Base-by-base conservation (phyloP, 2,797 vertebrate species). In the Molossus alvarezi region DNA sequence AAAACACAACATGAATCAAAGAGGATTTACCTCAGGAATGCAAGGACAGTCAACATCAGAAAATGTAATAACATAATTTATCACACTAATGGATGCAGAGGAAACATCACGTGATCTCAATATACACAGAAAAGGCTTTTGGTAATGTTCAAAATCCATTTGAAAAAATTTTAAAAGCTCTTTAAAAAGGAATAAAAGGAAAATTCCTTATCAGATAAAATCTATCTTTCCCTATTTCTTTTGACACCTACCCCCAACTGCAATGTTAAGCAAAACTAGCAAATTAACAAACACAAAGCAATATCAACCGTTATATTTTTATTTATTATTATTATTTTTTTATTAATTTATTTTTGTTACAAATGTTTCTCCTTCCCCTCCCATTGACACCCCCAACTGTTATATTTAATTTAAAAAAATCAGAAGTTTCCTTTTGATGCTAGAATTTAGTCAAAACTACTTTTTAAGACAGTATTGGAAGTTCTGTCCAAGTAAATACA, bases 11-110 rank as follows among this genome's bases (percentile, higher is more conserved):
- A n/a, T 84, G 55, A 80, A 82, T 67, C n/a, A 53, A 82, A 95
- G 37, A 86, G 13, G 9, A 87, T 83, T 93, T 87, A 75, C 89
- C 27, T 95, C 48, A 87, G 27, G 18, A 97, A 92, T 79, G 14
- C 5, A 95, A 93, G 21, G 7, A 91, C 5, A 91, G 37, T 90
- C 23, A 48, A 25, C 11, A 75, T 45, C 53, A 87, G 65, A 79
- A 58, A 73, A 48, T 73, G 18, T 41, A 94, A 45, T 75, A 73
- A 81, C 33, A 73, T 65, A 72, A 71, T 92, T 57, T 84, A 21
- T 93, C 71, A 84, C 9, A 81, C 10, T 80, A 93, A 67, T 67
- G 65, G 60, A 67, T 94, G 14, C 3, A 85, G 25, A n/a, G 9
- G 6, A 75, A 94, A 11, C 1, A 62, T 55, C 14, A 62, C 13